Conservation (phyloP, 2,888 invertebrate genomes). For the Platycnemis pennipes region DNA sequence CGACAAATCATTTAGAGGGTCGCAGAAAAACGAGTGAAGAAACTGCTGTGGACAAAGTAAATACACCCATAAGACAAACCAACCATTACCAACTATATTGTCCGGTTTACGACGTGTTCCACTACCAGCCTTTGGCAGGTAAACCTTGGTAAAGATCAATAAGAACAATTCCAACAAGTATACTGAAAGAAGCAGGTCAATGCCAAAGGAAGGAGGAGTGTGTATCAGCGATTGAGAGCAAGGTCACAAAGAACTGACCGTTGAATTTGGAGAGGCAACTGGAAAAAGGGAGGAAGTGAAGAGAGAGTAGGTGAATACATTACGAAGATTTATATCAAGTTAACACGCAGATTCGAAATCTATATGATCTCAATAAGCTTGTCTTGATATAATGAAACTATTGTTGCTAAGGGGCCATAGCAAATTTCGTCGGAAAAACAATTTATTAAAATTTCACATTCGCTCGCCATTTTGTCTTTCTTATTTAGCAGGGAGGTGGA, state of each 20-base stretch:
- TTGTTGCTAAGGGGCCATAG: too few relatives aligned
- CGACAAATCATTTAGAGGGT: too few relatives aligned
- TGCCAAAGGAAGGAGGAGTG: slow-evolving; percentile 7
- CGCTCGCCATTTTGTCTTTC: too few relatives aligned
- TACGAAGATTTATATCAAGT: not conserved
- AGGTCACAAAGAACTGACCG: not conserved
- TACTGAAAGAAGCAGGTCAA: not conserved
- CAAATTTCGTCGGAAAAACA: too few relatives aligned
- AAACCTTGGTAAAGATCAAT: not conserved
- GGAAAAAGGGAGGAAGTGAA: not conserved
- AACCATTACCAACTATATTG: too few relatives aligned
- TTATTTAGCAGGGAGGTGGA: too few relatives aligned
- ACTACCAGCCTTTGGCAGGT: not conserved
- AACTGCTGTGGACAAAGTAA: too few relatives aligned
- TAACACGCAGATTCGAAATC: not conserved
- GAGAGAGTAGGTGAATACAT: not conserved
- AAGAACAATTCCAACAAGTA: not conserved
- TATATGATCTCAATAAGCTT: not conserved
- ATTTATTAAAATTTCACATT: too few relatives aligned
- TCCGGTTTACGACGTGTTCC: not conserved
- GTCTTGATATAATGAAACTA: not conserved
- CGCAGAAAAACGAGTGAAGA: too few relatives aligned
- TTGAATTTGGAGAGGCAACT: not conserved
- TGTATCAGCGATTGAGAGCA: not conserved
- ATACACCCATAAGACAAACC: too few relatives aligned